Evolutionary conservation across 2,888 invertebrate species (phyloP), one percentile per base, ranked within the genome.

Genomic region (Hypsopygia costalis): DNA sequence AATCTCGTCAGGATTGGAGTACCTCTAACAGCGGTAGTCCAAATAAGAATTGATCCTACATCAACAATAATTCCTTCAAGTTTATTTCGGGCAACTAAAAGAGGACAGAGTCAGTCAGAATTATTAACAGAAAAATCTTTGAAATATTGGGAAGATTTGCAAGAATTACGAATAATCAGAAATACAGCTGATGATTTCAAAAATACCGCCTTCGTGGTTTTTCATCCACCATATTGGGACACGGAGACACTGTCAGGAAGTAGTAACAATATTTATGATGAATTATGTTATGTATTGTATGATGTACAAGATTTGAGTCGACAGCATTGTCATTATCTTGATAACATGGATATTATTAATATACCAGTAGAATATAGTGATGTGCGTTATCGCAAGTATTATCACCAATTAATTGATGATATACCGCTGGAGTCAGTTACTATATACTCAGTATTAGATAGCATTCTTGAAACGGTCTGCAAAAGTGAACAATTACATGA

Each of bases 261-360:
- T 43, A 57, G 77, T 28, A 78, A 79, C 50, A 78, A 78, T 51
- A 77, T 91, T 42, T 91, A 91, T 55, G 87, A 91, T 44, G 83
- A 86, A 47, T 46, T 91, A 20, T 89, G 89, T 51, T 87, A 62
- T 44, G 71, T 90, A 3, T 72, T 90, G 63, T 91, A 90, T 45
- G 90, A 91, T 55, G 63, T 91, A 30, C 86, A 90, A 57, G 91
- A 91, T 51, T 71, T 90, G 34, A 71, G 73, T 4, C 64, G 87
- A 43, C 89, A 90, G 51, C 89, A 91, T 55, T 30, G 34, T 2
- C 70, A 82, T 51, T 91, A 88, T 57, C 62, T 90, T 42, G 63
- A 79, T 7, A 88, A 83, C 50, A 87, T 90, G 79, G 70, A 78
- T 45, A 68, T 82, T 32, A 66, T 80, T 31, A 44, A 62, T 34